Percentiles rank a stretch among this genome's conserved stretches.
These are phyloP conservation scores for Myiotriccus ornatus DNA, from an alignment of 2,797 vertebrate species.

Conservation along the genomic window DNA sequence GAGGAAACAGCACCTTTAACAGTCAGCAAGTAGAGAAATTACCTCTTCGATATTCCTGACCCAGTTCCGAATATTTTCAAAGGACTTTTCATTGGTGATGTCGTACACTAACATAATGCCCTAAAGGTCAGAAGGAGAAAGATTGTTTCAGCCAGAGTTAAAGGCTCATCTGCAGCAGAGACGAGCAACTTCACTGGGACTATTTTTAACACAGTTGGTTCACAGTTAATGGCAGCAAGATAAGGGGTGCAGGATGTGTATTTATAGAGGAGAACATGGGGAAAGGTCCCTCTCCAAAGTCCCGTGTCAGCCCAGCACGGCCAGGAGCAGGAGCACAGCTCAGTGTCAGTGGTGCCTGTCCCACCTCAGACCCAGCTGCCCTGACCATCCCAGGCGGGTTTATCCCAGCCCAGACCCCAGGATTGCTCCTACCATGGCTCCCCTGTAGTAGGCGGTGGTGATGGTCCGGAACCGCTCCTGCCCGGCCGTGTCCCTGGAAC, in stretches of 20 bases:
- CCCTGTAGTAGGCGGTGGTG: constrained; percentile 97
- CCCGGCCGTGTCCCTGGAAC: constrained; percentile 93
- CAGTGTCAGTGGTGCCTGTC: rapidly evolving
- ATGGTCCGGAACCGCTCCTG: constrained; percentile 97
- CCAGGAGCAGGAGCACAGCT: neutral
- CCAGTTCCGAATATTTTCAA: constrained; percentile 99
- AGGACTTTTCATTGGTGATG: constrained; percentile 98
- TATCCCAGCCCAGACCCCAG: rapidly evolving
- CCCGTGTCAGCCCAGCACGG: rapidly evolving
- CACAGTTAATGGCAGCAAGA: neutral
- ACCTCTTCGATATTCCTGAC: constrained; percentile 99
- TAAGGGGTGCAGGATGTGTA: rapidly evolving
- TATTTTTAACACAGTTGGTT: neutral
- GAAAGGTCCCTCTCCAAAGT: neutral
- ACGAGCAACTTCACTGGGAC: neutral
- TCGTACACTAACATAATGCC: constrained; percentile 99
- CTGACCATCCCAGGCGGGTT: rapidly evolving
- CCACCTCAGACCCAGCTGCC: rapidly evolving
- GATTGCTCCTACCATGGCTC: constrained; percentile 86
- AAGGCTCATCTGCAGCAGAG: rapidly evolving
- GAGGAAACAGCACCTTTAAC: neutral
- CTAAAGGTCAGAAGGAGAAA: constrained; percentile 58
- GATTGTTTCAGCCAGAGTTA: neutral
- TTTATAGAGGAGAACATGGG: rapidly evolving
- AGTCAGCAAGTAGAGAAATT: neutral